Percentiles rank a stretch among this genome's conserved stretches.
These are phyloP conservation scores for Galerucella calmariensis DNA, from an alignment of 2,888 invertebrate genomes.

Conservation along the genomic window DNA sequence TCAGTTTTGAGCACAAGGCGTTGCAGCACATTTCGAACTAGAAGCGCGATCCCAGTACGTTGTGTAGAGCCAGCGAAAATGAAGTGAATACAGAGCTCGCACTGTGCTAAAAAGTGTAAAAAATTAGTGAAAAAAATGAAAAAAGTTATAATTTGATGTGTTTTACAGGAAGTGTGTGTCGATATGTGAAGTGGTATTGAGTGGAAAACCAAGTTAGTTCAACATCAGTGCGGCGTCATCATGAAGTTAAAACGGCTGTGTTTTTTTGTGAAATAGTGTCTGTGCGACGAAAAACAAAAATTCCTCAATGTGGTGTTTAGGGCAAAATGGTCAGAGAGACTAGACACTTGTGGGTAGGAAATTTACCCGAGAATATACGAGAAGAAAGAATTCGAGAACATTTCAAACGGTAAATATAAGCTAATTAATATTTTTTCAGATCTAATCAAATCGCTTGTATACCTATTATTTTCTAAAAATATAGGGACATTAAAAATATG, in stretches of 20 bases:
- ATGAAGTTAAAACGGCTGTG: conserved; percentile 61
- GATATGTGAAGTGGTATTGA: conserved; percentile 46
- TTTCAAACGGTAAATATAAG: conserved; percentile 88
- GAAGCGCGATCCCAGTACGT: conserved; percentile 55
- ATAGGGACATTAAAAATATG: no score
- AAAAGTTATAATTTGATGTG: conserved; percentile 43
- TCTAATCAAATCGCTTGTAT: neutral
- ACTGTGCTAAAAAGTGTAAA: conserved; percentile 52
- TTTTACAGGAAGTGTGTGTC: conserved; percentile 44
- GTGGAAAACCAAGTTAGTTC: conserved; percentile 44
- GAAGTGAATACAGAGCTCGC: conserved; percentile 58
- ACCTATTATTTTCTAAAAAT: no score
- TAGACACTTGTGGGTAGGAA: conserved; percentile 99
- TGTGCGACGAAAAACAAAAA: conserved; percentile 70
- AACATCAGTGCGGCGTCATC: conserved; percentile 47
- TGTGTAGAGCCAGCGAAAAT: conserved; percentile 58
- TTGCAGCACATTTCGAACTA: conserved; percentile 55
- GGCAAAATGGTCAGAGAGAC: conserved; percentile 99
- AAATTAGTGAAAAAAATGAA: conserved; percentile 45
- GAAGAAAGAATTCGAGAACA: conserved; percentile 97
- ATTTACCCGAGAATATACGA: conserved; percentile 99
- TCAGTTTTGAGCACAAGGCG: conserved; percentile 53
- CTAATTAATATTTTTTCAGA: conserved; percentile 36
- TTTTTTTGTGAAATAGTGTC: conserved; percentile 61
- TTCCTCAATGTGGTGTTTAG: conserved; percentile 91